phyloP scores from a whole-genome alignment of 2,113 vertebrate species.

The Bostrychus sinensis region DNA sequence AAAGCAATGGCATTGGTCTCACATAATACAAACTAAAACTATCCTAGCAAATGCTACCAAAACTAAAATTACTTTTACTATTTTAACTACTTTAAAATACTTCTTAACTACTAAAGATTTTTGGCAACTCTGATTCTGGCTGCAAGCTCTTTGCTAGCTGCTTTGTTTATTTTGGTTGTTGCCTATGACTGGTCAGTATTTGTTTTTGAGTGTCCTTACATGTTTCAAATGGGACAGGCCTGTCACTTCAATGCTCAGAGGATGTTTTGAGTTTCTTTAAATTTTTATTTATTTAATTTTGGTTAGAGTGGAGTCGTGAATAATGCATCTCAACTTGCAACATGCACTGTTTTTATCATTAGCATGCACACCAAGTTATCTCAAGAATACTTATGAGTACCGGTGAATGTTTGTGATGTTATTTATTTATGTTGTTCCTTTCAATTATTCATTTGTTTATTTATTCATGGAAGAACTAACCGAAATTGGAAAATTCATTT shows the following conservation, averaged over 20 bases:
- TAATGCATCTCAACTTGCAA: constrained; percentile 76
- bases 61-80: background rate
- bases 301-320: constrained; percentile 63
- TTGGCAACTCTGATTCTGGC: constrained; percentile 47
- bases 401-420: constrained; percentile 83
- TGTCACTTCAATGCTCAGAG: constrained; percentile 72
- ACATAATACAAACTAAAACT: background rate
- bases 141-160: constrained; percentile 25
- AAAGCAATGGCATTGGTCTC: background rate
- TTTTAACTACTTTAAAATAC: constrained; percentile 10
- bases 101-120: constrained; percentile 32
- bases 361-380: constrained; percentile 79
- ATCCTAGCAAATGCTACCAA: too few species aligned
- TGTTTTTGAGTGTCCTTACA: constrained; percentile 72
- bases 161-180: constrained; percentile 63
- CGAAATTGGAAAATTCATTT: constrained; percentile 86
- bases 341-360: constrained; percentile 81
- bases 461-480: constrained; percentile 86
- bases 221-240: constrained; percentile 72
- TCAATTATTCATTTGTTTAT: constrained; percentile 89
- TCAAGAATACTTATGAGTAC: constrained; percentile 82
- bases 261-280: constrained; percentile 72
- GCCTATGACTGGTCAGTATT: constrained; percentile 67
- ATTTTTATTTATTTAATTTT: constrained; percentile 73
- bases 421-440: constrained; percentile 87